These are phyloP conservation scores for Diceros bicornis DNA, from an alignment of 2,797 vertebrate species.

Conservation along the genomic window DNA sequence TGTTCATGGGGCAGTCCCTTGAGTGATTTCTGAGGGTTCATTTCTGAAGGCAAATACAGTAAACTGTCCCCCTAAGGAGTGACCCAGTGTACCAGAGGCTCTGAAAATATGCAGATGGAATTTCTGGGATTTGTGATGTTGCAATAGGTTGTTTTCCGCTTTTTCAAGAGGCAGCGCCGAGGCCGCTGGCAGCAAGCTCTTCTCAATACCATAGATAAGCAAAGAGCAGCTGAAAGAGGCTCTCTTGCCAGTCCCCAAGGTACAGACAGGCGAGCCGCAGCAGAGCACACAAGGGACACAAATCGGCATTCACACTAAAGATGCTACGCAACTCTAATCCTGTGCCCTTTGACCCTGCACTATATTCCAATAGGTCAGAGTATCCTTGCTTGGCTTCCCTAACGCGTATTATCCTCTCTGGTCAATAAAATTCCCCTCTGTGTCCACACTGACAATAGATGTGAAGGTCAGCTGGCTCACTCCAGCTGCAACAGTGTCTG, in stretches of 20 bases:
- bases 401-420: conserved; percentile 88
- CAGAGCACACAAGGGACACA: conserved; percentile 70
- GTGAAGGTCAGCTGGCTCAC: conserved; percentile 80
- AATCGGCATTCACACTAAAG: conserved; percentile 80
- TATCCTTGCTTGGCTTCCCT: conserved; percentile 87
- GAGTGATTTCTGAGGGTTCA: conserved; percentile 70
- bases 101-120: conserved; percentile 82
- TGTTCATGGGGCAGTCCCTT: conserved; percentile 61
- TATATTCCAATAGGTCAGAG: conserved; percentile 88
- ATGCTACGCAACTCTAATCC: conserved; percentile 84
- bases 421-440: conserved; percentile 88
- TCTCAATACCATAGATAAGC: conserved; percentile 58
- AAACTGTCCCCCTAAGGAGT: conserved; percentile 70
- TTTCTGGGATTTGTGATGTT: conserved; percentile 77
- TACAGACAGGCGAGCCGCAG: conserved; percentile 34
- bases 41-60: conserved; percentile 72
- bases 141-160: conserved; percentile 70
- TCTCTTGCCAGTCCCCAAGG: conserved; percentile 41
- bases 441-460: conserved; percentile 85
- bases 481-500: conserved; percentile 83
- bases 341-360: conserved; percentile 84
- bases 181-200: conserved; percentile 49
- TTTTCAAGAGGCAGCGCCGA: not conserved
- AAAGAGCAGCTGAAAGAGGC: conserved; percentile 37
- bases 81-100: conserved; percentile 68